A percentile compares a stretch with the other conserved stretches of the same genome.
Conservation (phyloP, 2,797 vertebrate species). For the Harpagifer antarcticus region DNA sequence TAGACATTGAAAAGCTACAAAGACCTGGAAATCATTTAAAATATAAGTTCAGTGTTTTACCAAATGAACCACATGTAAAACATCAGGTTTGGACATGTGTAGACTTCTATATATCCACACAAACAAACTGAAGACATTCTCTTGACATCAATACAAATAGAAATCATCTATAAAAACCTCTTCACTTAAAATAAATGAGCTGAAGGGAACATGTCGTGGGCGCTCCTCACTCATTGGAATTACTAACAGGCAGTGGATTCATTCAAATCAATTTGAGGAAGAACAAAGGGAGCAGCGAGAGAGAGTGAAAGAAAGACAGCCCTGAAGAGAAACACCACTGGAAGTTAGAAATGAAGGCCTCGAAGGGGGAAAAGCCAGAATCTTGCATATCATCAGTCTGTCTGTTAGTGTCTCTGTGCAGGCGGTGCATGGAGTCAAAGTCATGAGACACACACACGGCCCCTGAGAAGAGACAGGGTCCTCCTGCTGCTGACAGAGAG, state of each 20-base stretch:
- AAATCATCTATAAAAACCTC: not conserved
- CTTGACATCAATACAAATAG: not conserved
- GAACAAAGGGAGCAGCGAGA: constrained; percentile 36
- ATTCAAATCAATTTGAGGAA: not conserved
- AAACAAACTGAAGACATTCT: constrained; percentile 10
- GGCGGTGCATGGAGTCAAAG: constrained; percentile 15
- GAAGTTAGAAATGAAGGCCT: constrained; percentile 75
- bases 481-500: constrained; percentile 24
- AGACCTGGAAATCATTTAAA: constrained; percentile 44
- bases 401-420: constrained; percentile 26
- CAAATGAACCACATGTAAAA: constrained; percentile 35
- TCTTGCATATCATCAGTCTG: constrained; percentile 61
- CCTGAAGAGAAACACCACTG: constrained; percentile 63
- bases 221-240: not conserved
- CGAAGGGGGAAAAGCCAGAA: constrained; percentile 48
- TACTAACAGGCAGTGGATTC: constrained; percentile 17
- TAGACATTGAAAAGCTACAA: constrained; percentile 43
- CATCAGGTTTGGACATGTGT: not conserved
- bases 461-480: constrained; percentile 60
- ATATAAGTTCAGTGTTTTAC: constrained; percentile 22
- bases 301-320: constrained; percentile 25
- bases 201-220: constrained; percentile 1
- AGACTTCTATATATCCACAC: not conserved
- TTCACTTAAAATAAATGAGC: not conserved
- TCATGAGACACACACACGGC: constrained; percentile 4